Evolutionary conservation across 2,113 vertebrate genomes (phyloP), one percentile per base, ranked within the genome.

Genomic region (Gymnocephalus cernua): DNA sequence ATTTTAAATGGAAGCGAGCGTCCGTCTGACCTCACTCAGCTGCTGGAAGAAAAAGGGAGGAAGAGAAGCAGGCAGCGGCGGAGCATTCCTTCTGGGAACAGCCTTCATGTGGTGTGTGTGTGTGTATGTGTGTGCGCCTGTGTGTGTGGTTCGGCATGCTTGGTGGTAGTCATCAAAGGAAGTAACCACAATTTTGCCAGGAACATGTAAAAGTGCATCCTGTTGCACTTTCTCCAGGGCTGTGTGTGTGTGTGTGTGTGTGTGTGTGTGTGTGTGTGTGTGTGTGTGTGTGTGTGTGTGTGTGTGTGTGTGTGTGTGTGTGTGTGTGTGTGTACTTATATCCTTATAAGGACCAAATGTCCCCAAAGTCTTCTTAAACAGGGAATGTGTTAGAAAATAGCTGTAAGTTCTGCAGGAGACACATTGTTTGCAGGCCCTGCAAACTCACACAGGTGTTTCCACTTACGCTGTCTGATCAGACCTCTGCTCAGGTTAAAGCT

Each of bases 131-230:
- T 57, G 59, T 76, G 78, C 71, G 77, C 47, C 41, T 68, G 56
- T 41, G 76, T 81, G 67, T 67, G 74, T 68, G 69, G 50, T 69
- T 66, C 48, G 2, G 64, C 83, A 64, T 86, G 63, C 81, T 65
- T 80, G 61, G 79, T 76, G 84, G 86, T 73, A 80, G 45, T 83
- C 83, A 87, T 90, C 81, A 92, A 86, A 89, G 56, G 64, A 44
- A 84, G 66, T 41, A 79, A 90, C 87, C 83, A 54, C 85, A 92
- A 80, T 81, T 80, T 74, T 92, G 85, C 87, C 88, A 83, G 85
- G 85, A 92, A 89, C 79, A 86, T 84, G 70, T 69, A 79, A 83
- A 80, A 83, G 79, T 70, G 35, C 80, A 80, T 87, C 85, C 86
- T 82, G 83, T 54, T 86, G 75, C 59, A 87, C 86, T 87, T 87